phyloP scores from a whole-genome alignment of 2,888 invertebrate genomes.

The Danaus chrysippus region DNA sequence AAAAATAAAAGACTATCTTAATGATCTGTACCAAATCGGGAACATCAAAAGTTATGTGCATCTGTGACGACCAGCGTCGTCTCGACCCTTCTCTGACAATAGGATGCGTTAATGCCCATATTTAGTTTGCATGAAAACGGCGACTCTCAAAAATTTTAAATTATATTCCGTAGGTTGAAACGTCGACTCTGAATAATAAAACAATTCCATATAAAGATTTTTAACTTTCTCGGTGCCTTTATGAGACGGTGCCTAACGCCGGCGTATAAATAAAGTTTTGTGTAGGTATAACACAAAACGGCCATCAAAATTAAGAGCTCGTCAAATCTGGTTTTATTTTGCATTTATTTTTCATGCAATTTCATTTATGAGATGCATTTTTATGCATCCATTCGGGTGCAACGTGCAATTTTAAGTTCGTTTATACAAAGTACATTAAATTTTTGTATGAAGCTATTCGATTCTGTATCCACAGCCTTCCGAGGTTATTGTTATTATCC shows the following conservation, averaged over 20 bases:
- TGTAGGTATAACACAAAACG: slow-evolving; percentile 26
- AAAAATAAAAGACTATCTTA: too few species aligned
- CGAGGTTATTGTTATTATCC: too few species aligned
- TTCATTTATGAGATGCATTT: slow-evolving; percentile 30
- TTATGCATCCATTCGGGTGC: slow-evolving; percentile 13
- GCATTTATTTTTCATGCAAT: slow-evolving; percentile 25
- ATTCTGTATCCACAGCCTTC: too few species aligned
- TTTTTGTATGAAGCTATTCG: too few species aligned
- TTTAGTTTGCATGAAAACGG: slow-evolving; percentile 47
- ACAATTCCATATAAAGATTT: slow-evolving; percentile 31
- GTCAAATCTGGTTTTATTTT: slow-evolving; percentile 26
- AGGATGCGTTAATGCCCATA: slow-evolving; percentile 61
- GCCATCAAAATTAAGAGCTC: slow-evolving; percentile 30
- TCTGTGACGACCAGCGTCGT: too few species aligned
- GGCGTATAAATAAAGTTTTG: slow-evolving; percentile 24
- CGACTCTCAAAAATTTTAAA: slow-evolving; percentile 39
- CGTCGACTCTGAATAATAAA: slow-evolving; percentile 35
- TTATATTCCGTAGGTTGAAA: slow-evolving; percentile 35
- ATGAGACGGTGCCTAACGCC: slow-evolving; percentile 24
- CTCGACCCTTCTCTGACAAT: slow-evolving; percentile 41
- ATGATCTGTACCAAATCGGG: too few species aligned
- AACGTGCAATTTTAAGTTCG: too few species aligned
- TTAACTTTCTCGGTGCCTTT: slow-evolving; percentile 33
- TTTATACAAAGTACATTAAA: too few species aligned
- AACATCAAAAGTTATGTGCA: too few species aligned